Percentiles rank a stretch among this genome's conserved stretches.
phyloP scores from a whole-genome alignment of 64 coral and sea anemone genomes.

The Astreopora myriophthalma region DNA sequence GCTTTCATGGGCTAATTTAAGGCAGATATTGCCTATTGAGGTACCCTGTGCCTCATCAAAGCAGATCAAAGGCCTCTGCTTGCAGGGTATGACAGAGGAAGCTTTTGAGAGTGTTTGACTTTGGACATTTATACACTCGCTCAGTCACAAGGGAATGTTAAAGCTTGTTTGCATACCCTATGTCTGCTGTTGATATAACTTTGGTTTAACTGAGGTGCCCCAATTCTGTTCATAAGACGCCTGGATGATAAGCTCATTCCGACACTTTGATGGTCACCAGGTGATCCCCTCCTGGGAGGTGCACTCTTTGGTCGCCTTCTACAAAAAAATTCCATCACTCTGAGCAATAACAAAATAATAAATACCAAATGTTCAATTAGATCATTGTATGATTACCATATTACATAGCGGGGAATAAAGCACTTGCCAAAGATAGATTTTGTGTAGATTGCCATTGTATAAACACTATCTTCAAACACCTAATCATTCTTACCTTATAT shows the following conservation, averaged over 20 bases:
- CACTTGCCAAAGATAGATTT: not conserved
- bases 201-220: slow-evolving; percentile 66
- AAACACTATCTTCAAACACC: too few relatives aligned
- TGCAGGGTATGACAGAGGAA: too few relatives aligned
- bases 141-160: too few relatives aligned
- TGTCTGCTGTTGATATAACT: slow-evolving; percentile 71
- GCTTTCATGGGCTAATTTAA: too few relatives aligned
- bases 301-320: slow-evolving; percentile 84
- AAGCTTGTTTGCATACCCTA: slow-evolving; percentile 29
- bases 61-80: too few relatives aligned
- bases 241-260: slow-evolving; percentile 63
- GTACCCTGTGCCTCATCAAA: too few relatives aligned
- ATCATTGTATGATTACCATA: too few relatives aligned
- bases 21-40: too few relatives aligned
- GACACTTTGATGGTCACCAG: slow-evolving; percentile 18
- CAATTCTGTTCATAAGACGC: slow-evolving; percentile 71
- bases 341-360: too few relatives aligned
- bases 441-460: not conserved
- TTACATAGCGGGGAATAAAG: too few relatives aligned
- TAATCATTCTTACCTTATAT: too few relatives aligned
- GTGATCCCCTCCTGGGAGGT: slow-evolving; percentile 39
- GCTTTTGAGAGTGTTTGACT: not conserved
- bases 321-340: not conserved
- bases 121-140: not conserved
- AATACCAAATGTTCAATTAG: too few relatives aligned